These are phyloP conservation scores for Ypsolopha scabrella DNA, from an alignment of 2,888 invertebrate genomes.

Conservation along the genomic window DNA sequence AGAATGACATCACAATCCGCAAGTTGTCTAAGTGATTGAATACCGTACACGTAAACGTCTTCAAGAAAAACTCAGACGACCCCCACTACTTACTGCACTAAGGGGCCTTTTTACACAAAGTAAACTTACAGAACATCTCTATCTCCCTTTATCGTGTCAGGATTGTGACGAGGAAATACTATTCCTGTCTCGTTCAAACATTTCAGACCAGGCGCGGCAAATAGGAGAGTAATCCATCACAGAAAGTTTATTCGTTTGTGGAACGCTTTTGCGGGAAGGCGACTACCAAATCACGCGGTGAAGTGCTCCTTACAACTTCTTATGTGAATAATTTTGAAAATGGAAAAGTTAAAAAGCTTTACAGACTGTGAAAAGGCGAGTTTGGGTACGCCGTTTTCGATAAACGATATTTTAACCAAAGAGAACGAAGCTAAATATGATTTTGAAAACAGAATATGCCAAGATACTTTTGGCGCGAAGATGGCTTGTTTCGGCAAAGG, in stretches of 20 bases:
- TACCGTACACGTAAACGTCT: slow-evolving; percentile 67
- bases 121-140: slow-evolving; percentile 36
- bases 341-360: slow-evolving; percentile 55
- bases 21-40: slow-evolving; percentile 54
- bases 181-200: slow-evolving; percentile 46
- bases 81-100: slow-evolving; percentile 67
- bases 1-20: slow-evolving; percentile 23
- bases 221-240: slow-evolving; percentile 63
- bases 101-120: slow-evolving; percentile 57
- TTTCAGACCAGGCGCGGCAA: slow-evolving; percentile 41
- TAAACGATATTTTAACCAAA: slow-evolving; percentile 78
- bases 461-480: slow-evolving; percentile 47
- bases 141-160: slow-evolving; percentile 27
- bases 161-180: slow-evolving; percentile 8
- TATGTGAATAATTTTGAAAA: slow-evolving; percentile 35
- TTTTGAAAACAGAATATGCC: slow-evolving; percentile 51
- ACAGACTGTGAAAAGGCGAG: slow-evolving; percentile 55
- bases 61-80: slow-evolving; percentile 66
- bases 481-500: slow-evolving; percentile 40
- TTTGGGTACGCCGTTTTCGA: slow-evolving; percentile 76
- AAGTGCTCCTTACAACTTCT: slow-evolving; percentile 22
- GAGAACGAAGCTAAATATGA: slow-evolving; percentile 58
- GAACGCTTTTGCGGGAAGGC: slow-evolving; percentile 63
- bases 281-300: slow-evolving; percentile 23
- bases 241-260: slow-evolving; percentile 66